These are phyloP conservation scores for Pilophorus perplexus DNA, from an alignment of 2,888 invertebrate genomes.

Conservation along the genomic window DNA sequence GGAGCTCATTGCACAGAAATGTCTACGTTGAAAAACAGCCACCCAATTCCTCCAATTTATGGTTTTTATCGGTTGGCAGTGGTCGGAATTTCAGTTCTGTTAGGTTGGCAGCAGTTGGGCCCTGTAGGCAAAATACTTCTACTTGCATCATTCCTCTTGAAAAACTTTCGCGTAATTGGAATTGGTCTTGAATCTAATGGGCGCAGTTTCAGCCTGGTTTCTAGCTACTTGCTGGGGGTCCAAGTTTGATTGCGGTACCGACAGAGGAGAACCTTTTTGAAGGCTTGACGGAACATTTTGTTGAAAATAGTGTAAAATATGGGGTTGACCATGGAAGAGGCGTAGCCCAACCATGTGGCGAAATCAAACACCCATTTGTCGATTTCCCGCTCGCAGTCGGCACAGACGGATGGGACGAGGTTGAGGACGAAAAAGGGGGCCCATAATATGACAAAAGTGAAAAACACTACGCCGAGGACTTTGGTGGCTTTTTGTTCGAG, in stretches of 20 bases:
- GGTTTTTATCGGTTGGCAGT: too few relatives aligned
- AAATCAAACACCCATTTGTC: slow-evolving; percentile 79
- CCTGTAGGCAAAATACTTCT: too few relatives aligned
- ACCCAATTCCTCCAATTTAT: too few relatives aligned
- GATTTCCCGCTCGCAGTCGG: slow-evolving; percentile 72
- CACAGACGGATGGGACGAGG: slow-evolving; percentile 78
- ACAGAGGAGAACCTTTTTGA: slow-evolving; percentile 80
- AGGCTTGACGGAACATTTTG: slow-evolving; percentile 87
- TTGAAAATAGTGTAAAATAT: slow-evolving; percentile 96
- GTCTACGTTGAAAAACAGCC: too few relatives aligned
- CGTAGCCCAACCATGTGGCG: slow-evolving; percentile 90
- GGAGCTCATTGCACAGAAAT: too few relatives aligned
- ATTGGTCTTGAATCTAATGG: too few relatives aligned
- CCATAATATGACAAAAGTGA: slow-evolving; percentile 91
- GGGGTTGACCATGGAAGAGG: slow-evolving; percentile 92
- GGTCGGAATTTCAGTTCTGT: too few relatives aligned
- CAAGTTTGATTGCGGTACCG: slow-evolving; percentile 56
- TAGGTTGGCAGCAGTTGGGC: too few relatives aligned
- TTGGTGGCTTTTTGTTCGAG: slow-evolving; percentile 96
- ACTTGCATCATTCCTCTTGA: too few relatives aligned
- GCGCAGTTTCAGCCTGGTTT: too few relatives aligned
- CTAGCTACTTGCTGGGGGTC: slow-evolving; percentile 44
- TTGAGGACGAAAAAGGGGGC: slow-evolving; percentile 93
- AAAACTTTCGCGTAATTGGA: too few relatives aligned
- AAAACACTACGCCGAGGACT: slow-evolving; percentile 90